Evolutionary conservation across 2,797 vertebrate species (phyloP).

Genomic region (Takifugu rubripes): DNA sequence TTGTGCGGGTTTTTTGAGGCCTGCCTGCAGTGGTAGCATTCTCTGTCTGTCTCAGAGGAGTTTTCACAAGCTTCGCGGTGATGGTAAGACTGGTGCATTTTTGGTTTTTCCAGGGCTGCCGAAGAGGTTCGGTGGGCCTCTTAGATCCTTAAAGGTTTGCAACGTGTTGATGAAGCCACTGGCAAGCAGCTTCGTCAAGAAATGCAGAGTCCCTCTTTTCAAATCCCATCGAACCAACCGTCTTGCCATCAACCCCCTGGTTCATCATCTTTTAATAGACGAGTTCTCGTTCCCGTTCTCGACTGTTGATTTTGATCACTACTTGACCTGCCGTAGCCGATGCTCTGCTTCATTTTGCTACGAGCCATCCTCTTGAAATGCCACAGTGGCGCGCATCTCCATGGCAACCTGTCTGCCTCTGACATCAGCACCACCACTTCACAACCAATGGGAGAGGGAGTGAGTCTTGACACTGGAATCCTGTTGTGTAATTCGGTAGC

Average conservation of each 20-base stretch:
- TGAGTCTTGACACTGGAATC: conserved; percentile 55
- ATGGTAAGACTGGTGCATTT: conserved; percentile 20
- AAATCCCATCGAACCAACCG: neutral
- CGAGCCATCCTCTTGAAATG: conserved; percentile 64
- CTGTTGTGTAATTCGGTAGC: conserved; percentile 57
- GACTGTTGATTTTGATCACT: conserved; percentile 17
- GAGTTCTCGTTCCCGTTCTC: neutral
- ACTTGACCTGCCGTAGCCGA: conserved; percentile 32
- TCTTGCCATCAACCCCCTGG: neutral
- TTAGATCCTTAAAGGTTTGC: conserved; percentile 2
- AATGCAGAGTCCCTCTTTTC: neutral
- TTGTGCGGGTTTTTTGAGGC: neutral
- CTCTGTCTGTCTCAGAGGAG: neutral
- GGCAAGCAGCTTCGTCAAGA: neutral
- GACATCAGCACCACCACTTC: conserved; percentile 68
- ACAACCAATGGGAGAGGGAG: conserved; percentile 56
- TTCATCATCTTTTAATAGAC: neutral
- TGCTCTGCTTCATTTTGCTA: conserved; percentile 42
- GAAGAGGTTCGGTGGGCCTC: conserved; percentile 19
- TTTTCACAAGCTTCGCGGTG: neutral
- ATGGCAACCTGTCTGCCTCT: conserved; percentile 74
- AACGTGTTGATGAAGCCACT: neutral
- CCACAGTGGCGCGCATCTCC: conserved; percentile 69
- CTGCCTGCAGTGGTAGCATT: neutral
- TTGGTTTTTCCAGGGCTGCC: conserved; percentile 26